These are phyloP conservation scores for Drosophila bipectinata DNA, from an alignment of 1,140 invertebrate species.

Conservation along the genomic window DNA sequence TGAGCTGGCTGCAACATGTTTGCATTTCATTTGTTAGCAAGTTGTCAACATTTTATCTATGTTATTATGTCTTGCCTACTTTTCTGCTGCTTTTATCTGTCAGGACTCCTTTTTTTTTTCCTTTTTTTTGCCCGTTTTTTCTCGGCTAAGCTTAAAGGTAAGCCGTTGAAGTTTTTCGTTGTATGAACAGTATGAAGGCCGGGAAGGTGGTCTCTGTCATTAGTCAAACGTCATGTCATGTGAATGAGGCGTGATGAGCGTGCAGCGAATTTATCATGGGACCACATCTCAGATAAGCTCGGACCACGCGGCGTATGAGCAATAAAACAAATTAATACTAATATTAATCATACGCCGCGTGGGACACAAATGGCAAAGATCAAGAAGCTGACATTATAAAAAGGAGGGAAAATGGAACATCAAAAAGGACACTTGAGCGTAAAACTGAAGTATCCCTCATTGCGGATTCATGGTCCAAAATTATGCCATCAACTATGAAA, in stretches of 20 bases:
- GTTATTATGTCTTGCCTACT: conserved; percentile 50
- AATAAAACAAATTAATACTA: conserved; percentile 65
- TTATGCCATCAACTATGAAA: conserved; percentile 22
- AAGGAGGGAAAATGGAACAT: conserved; percentile 22
- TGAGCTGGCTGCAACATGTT: conserved; percentile 50
- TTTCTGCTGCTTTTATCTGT: conserved; percentile 19
- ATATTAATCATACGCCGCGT: conserved; percentile 65
- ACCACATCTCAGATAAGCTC: conserved; percentile 34
- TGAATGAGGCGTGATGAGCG: conserved; percentile 36
- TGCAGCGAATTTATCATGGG: conserved; percentile 57
- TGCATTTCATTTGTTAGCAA: conserved; percentile 66
- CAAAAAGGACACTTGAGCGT: conserved; percentile 20
- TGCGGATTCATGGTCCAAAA: conserved; percentile 10
- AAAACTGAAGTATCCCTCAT: conserved; percentile 19
- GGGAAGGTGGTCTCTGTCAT: conserved; percentile 31
- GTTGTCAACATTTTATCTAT: conserved; percentile 63
- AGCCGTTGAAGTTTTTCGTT: conserved; percentile 27
- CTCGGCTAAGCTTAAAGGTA: conserved; percentile 19
- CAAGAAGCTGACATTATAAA: not conserved
- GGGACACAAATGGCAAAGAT: conserved; percentile 34
- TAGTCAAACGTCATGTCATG: conserved; percentile 53
- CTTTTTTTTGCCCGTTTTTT: conserved; percentile 1
- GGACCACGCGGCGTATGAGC: conserved; percentile 40
- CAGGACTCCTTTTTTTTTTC: conserved; percentile 11
- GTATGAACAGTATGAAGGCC: too few species aligned